Percentiles rank a stretch among this genome's conserved stretches.
Evolutionary conservation across 2,888 invertebrate species (phyloP).

Genomic region (Amaurobius ferox): DNA sequence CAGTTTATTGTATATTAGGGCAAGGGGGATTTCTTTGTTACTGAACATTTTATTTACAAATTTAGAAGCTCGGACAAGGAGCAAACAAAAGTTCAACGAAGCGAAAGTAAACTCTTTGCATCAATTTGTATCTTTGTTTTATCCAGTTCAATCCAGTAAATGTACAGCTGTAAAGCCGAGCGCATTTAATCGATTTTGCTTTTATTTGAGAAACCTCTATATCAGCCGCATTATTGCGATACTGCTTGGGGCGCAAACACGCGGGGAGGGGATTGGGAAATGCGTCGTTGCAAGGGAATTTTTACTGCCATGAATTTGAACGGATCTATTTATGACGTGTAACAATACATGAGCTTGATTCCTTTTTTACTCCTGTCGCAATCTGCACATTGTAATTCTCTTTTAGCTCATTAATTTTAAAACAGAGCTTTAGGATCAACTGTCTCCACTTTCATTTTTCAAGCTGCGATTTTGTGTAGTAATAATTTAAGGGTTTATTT

Average conservation of each 20-base stretch:
- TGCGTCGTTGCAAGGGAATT: constrained; percentile 20
- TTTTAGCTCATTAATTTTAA: constrained; percentile 27
- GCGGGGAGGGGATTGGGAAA: constrained; percentile 37
- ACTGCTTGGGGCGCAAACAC: constrained; percentile 25
- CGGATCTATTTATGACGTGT: constrained; percentile 21
- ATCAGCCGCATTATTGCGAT: constrained; percentile 20
- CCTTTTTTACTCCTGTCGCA: constrained; percentile 3
- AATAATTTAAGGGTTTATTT: too few relatives aligned
- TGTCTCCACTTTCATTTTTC: too few relatives aligned
- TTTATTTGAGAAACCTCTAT: constrained; percentile 24
- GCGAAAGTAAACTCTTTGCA: constrained; percentile 13
- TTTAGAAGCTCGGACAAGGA: not conserved
- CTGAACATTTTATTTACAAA: too few relatives aligned
- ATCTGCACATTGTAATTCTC: constrained; percentile 20
- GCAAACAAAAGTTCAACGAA: not conserved
- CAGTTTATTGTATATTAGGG: too few relatives aligned
- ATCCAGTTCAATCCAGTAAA: constrained; percentile 17
- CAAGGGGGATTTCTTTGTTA: too few relatives aligned
- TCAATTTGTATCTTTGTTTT: constrained; percentile 8
- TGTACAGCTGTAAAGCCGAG: constrained; percentile 13
- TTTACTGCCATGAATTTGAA: not conserved
- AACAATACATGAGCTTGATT: constrained; percentile 21
- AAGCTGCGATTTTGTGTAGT: too few relatives aligned
- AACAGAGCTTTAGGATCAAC: not conserved
- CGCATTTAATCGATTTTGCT: constrained; percentile 38